A percentile compares a stretch with the other conserved stretches of the same genome.
Conservation (phyloP, 2,888 invertebrate species). For the Margaritifera margaritifera region DNA sequence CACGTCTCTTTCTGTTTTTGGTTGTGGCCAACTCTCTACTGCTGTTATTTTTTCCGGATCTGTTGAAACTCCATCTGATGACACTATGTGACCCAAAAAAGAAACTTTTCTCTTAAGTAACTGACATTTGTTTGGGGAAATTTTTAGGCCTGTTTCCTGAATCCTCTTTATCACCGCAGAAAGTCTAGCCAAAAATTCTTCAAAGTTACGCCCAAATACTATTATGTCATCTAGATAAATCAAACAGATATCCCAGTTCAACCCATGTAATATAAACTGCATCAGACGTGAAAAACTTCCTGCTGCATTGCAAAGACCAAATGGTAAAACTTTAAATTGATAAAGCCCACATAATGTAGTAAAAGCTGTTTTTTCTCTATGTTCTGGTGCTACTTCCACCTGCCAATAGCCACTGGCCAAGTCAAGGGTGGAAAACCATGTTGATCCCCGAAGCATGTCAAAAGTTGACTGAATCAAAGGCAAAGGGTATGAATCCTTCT, state of each 20-base stretch:
- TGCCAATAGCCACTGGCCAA: constrained; percentile 18
- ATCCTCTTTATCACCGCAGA: neutral
- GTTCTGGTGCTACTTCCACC: too few species aligned
- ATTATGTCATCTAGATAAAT: too few species aligned
- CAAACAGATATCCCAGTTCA: too few species aligned
- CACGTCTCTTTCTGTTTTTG: neutral
- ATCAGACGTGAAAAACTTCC: too few species aligned
- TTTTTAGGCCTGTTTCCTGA: neutral
- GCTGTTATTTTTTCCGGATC: constrained; percentile 1
- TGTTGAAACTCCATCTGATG: neutral
- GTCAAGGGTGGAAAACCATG: constrained; percentile 17
- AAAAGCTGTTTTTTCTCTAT: too few species aligned
- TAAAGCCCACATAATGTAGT: too few species aligned
- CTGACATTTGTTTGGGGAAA: constrained; percentile 1
- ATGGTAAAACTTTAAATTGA: too few species aligned
- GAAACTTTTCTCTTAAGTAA: constrained; percentile 1
- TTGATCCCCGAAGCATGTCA: constrained; percentile 11
- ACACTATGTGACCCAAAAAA: constrained; percentile 3
- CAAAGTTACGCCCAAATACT: neutral
- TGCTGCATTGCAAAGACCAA: too few species aligned
- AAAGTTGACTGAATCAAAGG: constrained; percentile 17
- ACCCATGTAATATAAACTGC: too few species aligned
- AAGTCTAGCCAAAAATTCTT: neutral
- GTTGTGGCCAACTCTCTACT: neutral
- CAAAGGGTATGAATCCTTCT: constrained; percentile 22